Conservation (phyloP, 2,888 invertebrate genomes). For the Nebria brevicollis region DNA sequence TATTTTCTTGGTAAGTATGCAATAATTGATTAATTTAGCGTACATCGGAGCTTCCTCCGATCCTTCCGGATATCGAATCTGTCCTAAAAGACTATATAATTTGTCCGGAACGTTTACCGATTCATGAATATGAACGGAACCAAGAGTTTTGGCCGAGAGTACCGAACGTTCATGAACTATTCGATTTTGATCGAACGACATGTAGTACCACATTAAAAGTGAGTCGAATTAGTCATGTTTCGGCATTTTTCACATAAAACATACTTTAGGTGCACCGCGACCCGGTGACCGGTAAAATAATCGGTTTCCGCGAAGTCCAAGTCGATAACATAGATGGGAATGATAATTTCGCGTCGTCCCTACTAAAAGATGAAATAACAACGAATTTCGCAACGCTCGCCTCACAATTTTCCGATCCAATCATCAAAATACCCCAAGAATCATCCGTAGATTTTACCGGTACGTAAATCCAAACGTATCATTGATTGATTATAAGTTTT, state of each 20-base stretch:
- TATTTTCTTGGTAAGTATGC: too few species aligned
- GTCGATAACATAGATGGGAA: constrained; percentile 56
- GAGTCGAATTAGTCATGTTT: constrained; percentile 37
- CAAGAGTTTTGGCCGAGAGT: constrained; percentile 74
- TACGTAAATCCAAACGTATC: constrained; percentile 52
- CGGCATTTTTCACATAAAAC: too few species aligned
- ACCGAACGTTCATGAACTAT: constrained; percentile 65
- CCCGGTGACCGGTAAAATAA: constrained; percentile 78
- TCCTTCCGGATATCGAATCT: constrained; percentile 72
- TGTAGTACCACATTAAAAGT: constrained; percentile 67
- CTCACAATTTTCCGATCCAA: constrained; percentile 67
- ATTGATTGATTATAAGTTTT: neutral
- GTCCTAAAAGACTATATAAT: constrained; percentile 74
- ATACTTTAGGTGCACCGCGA: constrained; percentile 73
- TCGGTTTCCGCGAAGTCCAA: constrained; percentile 73
- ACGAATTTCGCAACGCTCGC: constrained; percentile 53
- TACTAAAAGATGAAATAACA: too few species aligned
- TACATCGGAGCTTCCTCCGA: constrained; percentile 65
- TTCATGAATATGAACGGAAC: constrained; percentile 75
- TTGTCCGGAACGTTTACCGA: constrained; percentile 75
- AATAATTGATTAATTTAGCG: too few species aligned
- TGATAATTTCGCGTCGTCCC: neutral
- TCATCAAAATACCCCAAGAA: constrained; percentile 65
- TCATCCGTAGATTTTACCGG: constrained; percentile 57
- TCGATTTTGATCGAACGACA: constrained; percentile 64